Percentiles rank a stretch among this genome's conserved stretches.
Conservation (phyloP, 1,140 invertebrate genomes). For the Megathymus violae region DNA sequence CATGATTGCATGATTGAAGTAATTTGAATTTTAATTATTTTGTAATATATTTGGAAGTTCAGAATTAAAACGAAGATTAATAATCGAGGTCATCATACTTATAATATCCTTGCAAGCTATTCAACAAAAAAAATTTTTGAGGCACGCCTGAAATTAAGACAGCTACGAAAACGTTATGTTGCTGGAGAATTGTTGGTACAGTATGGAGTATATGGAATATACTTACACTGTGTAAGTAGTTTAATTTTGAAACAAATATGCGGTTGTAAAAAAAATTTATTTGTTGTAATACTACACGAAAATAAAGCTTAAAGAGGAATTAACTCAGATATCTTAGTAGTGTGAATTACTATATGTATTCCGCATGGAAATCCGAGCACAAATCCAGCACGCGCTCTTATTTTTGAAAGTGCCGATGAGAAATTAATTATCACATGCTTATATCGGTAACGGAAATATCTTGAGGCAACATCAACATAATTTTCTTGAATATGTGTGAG, state of each 20-base stretch:
- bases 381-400: too few relatives aligned
- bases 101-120: slow-evolving; percentile 42
- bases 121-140: slow-evolving; percentile 48
- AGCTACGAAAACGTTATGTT: slow-evolving; percentile 38
- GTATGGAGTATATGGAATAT: slow-evolving; percentile 26
- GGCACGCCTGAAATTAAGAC: slow-evolving; percentile 44
- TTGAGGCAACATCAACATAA: too few relatives aligned
- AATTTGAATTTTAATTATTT: slow-evolving; percentile 27
- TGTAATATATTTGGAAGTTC: slow-evolving; percentile 25
- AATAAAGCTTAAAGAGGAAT: neutral
- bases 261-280: too few relatives aligned
- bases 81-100: slow-evolving; percentile 45
- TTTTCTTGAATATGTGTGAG: too few relatives aligned
- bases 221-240: too few relatives aligned
- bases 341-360: too few relatives aligned
- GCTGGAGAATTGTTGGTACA: slow-evolving; percentile 3
- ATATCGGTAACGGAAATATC: too few relatives aligned
- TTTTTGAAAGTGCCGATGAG: too few relatives aligned
- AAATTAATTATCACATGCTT: too few relatives aligned
- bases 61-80: slow-evolving; percentile 36
- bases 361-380: too few relatives aligned
- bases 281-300: slow-evolving; percentile 12
- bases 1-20: slow-evolving; percentile 11
- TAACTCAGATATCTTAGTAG: too few relatives aligned
- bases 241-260: slow-evolving; percentile 30